Evolutionary conservation across 1,140 invertebrate genomes (phyloP).

Genomic region (Ylistrum balloti): DNA sequence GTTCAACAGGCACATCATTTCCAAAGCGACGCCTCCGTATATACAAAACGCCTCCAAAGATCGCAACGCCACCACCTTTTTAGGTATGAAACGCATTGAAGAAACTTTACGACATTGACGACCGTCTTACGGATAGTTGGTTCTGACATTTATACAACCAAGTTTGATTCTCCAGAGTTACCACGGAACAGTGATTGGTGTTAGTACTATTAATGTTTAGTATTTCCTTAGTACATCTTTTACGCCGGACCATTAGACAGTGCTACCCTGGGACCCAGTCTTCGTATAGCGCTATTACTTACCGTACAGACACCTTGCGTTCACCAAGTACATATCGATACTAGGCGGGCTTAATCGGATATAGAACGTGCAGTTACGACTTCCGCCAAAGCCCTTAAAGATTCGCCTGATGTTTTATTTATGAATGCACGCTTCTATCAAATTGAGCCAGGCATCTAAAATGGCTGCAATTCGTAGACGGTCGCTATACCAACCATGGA

Average conservation of each 20-base stretch:
- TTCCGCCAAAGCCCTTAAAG: constrained; percentile 31
- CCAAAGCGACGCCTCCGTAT: background rate
- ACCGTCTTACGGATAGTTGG: background rate
- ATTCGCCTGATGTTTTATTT: constrained; percentile 39
- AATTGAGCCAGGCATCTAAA: constrained; percentile 2
- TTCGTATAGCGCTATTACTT: background rate
- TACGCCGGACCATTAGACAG: background rate
- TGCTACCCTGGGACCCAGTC: background rate
- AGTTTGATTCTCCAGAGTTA: background rate
- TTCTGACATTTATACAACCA: background rate
- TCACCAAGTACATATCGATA: constrained; percentile 42
- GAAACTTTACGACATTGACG: background rate
- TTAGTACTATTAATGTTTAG: background rate
- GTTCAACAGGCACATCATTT: background rate
- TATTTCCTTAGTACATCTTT: background rate
- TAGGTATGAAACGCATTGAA: background rate
- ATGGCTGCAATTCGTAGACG: constrained; percentile 37
- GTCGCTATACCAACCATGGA: constrained; percentile 25
- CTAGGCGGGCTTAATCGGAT: constrained; percentile 50
- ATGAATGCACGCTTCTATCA: constrained; percentile 38
- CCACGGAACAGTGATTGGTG: background rate
- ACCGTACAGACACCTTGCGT: background rate
- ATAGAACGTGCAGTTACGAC: constrained; percentile 43
- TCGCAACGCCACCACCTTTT: background rate
- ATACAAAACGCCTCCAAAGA: background rate